Evolutionary conservation across 2,888 invertebrate genomes (phyloP).

Genomic region (Hirtodrosophila alboralis): DNA sequence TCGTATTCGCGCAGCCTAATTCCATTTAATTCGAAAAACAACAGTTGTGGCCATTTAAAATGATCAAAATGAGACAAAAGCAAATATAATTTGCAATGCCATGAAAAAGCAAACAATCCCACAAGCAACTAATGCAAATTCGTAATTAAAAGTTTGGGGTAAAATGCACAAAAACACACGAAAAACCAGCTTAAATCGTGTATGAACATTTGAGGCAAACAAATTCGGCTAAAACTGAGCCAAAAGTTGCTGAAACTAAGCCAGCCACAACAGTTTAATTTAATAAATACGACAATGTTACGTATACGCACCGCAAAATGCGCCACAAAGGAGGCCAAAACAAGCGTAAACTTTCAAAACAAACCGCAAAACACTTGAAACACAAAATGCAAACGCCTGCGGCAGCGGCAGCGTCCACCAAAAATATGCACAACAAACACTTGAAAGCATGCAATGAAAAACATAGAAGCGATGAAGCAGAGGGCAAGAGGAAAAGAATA

Average conservation of each 20-base stretch:
- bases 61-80: constrained; percentile 26
- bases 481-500: not conserved
- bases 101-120: constrained; percentile 22
- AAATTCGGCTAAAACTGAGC: constrained; percentile 8
- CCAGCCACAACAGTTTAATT: constrained; percentile 41
- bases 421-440: constrained; percentile 70
- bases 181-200: constrained; percentile 16
- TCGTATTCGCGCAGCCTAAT: not conserved
- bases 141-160: constrained; percentile 53
- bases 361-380: constrained; percentile 49
- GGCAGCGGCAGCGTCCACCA: constrained; percentile 41
- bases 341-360: constrained; percentile 51
- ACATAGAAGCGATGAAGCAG: not conserved
- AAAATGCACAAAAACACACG: constrained; percentile 5
- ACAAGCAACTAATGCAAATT: constrained; percentile 38
- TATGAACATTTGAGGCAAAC: not conserved
- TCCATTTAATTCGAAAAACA: constrained; percentile 34
- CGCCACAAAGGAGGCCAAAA: constrained; percentile 52
- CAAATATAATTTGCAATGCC: constrained; percentile 29
- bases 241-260: constrained; percentile 35
- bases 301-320: constrained; percentile 57
- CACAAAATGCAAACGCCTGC: constrained; percentile 42
- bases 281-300: constrained; percentile 58
- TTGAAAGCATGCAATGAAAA: constrained; percentile 29
- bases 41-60: constrained; percentile 16